phyloP scores from a whole-genome alignment of 1,140 invertebrate species.

The Drosophila rufa region DNA sequence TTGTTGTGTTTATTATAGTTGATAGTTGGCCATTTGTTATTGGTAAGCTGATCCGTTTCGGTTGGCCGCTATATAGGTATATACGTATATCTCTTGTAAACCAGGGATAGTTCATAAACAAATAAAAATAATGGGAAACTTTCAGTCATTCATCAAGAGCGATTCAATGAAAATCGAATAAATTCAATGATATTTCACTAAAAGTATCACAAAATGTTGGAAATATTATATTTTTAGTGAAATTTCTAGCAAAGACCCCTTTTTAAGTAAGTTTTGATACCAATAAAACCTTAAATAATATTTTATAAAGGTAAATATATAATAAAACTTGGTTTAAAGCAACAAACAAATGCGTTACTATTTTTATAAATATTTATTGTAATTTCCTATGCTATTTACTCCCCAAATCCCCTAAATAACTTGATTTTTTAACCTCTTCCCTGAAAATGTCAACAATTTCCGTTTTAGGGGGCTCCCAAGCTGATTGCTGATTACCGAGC shows the following conservation, averaged over 20 bases:
- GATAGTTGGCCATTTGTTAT: conserved; percentile 57
- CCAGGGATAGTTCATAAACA: conserved; percentile 10
- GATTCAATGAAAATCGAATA: conserved; percentile 4
- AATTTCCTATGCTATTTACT: not conserved
- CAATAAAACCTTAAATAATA: no score
- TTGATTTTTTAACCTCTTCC: not conserved
- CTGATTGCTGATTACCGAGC: not conserved
- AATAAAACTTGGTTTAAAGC: no score
- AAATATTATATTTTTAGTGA: no score
- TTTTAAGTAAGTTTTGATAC: no score
- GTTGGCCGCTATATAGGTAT: conserved; percentile 7
- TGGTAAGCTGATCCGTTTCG: conserved; percentile 65
- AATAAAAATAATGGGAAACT: conserved; percentile 13
- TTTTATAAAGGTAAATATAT: no score
- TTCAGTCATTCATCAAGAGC: conserved; percentile 12
- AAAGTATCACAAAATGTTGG: not conserved
- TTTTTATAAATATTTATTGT: no score
- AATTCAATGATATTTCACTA: not conserved
- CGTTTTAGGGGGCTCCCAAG: not conserved
- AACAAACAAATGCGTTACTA: no score
- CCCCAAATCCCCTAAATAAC: not conserved
- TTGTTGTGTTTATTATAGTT: conserved; percentile 44
- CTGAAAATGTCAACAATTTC: conserved; percentile 12
- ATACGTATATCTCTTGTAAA: conserved; percentile 3
- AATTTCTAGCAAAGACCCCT: no score